phyloP scores from a whole-genome alignment of 2,113 vertebrate species.

The Hemichromis elongatus region DNA sequence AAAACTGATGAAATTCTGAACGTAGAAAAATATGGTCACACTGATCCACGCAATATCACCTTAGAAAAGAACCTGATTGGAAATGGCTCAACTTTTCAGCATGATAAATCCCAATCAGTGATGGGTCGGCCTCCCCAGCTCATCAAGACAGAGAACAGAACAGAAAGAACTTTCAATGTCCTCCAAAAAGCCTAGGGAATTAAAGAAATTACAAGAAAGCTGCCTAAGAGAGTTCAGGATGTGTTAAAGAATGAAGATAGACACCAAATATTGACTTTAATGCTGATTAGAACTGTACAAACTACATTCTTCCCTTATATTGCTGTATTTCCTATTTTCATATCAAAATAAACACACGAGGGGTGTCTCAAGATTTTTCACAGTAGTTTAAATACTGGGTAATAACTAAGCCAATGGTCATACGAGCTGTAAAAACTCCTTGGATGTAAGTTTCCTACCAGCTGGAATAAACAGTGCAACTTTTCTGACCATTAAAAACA shows the following conservation, averaged over 20 bases:
- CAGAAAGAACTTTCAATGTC: background rate
- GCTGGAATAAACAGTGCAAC: background rate
- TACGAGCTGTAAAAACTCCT: background rate
- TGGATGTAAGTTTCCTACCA: background rate
- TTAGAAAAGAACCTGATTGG: background rate
- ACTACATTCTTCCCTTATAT: background rate
- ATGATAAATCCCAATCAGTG: background rate
- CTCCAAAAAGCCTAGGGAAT: background rate
- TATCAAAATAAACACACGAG: background rate
- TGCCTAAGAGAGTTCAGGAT: background rate
- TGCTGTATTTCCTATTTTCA: background rate
- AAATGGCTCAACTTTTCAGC: background rate
- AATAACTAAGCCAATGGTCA: rapidly evolving
- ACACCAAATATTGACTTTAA: background rate
- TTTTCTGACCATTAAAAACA: background rate
- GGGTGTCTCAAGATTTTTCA: background rate
- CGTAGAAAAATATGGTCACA: background rate
- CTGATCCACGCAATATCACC: background rate
- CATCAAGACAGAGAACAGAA: background rate
- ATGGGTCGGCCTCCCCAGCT: background rate
- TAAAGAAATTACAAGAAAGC: background rate
- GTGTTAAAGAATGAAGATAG: background rate
- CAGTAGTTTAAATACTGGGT: background rate
- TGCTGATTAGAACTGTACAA: background rate
- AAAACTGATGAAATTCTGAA: background rate